phyloP scores from a whole-genome alignment of 1,140 invertebrate genomes.

The Chironomus striatipennis region DNA sequence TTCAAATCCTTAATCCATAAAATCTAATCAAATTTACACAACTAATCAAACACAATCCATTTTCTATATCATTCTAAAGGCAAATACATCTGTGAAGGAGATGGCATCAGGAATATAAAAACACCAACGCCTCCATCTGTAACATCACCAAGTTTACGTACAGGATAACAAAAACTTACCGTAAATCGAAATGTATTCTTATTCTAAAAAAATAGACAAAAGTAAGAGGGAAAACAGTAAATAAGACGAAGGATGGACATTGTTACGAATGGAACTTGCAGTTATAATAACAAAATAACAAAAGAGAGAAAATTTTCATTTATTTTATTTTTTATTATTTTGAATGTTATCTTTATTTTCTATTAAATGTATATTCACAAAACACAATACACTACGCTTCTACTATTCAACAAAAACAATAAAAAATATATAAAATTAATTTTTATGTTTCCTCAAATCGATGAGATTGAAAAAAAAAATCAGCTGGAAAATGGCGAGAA shows the following conservation, averaged over 20 bases:
- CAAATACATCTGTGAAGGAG: slow-evolving; percentile 83
- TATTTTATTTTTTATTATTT: background rate
- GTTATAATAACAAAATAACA: too few species aligned
- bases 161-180: background rate
- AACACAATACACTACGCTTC: slow-evolving; percentile 1
- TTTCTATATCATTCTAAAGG: slow-evolving; percentile 41
- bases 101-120: slow-evolving; percentile 41
- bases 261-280: too few species aligned
- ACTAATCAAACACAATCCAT: background rate
- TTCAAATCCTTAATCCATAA: too few species aligned
- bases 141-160: background rate
- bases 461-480: background rate
- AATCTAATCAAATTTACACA: too few species aligned
- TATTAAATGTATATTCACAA: background rate
- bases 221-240: background rate
- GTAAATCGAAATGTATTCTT: slow-evolving; percentile 11
- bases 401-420: too few species aligned
- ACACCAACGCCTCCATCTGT: slow-evolving; percentile 39
- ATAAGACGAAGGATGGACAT: background rate
- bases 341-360: slow-evolving; percentile 4
- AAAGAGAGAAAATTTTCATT: too few species aligned
- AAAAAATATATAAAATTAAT: background rate
- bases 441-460: background rate
- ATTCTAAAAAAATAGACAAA: slow-evolving; percentile 1
- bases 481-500: background rate